phyloP scores from a whole-genome alignment of 2,113 vertebrate species.

The Myrmecophaga tridactyla region DNA sequence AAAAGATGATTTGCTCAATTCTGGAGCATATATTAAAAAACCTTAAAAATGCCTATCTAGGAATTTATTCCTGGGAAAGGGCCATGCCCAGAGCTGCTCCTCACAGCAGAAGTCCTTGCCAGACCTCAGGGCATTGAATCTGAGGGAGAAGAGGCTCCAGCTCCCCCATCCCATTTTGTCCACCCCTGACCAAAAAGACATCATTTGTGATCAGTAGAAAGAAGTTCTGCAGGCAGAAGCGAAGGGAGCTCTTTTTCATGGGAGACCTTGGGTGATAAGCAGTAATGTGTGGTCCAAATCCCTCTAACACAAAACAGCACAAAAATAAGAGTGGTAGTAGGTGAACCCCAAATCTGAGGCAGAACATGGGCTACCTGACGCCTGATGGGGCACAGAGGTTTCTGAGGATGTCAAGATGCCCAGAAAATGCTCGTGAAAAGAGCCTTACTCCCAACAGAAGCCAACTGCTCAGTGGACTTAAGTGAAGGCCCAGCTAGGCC shows the following conservation, averaged over 20 bases:
- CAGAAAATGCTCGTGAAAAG: too few species aligned
- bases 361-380: too few species aligned
- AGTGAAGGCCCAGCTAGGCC: not conserved
- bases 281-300: not conserved
- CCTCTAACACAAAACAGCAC: not conserved
- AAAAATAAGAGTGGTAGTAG: not conserved
- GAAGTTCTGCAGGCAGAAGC: not conserved
- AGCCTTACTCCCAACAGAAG: not conserved
- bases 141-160: not conserved
- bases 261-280: not conserved
- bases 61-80: not conserved
- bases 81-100: not conserved
- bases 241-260: not conserved
- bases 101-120: not conserved
- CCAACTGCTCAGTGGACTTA: not conserved
- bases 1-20: not conserved
- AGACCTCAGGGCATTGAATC: not conserved
- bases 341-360: too few species aligned
- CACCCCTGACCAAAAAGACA: not conserved
- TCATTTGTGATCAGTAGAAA: not conserved
- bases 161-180: not conserved
- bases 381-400: too few species aligned
- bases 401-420: too few species aligned
- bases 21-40: not conserved
- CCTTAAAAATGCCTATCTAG: not conserved